Evolutionary conservation across 2,888 invertebrate species (phyloP).

Genomic region (Oscheius sp.): DNA sequence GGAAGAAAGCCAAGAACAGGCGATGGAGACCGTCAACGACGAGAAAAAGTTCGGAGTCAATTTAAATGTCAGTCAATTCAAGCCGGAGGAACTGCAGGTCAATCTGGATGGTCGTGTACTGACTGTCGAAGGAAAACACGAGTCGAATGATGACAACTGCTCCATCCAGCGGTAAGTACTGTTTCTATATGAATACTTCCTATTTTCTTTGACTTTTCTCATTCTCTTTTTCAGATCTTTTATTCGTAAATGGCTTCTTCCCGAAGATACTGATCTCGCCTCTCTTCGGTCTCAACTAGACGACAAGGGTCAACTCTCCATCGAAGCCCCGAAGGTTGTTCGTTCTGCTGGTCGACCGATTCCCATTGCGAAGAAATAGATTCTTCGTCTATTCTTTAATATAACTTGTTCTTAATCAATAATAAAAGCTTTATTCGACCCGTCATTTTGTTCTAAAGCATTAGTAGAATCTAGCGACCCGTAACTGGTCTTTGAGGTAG

Average conservation of each 20-base stretch:
- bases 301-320: slow-evolving; percentile 34
- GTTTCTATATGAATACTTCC: no score
- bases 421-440: background rate
- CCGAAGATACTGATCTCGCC: slow-evolving; percentile 37
- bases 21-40: slow-evolving; percentile 30
- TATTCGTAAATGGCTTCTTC: slow-evolving; percentile 37
- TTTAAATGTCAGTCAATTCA: slow-evolving; percentile 39
- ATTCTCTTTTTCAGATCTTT: slow-evolving; percentile 32
- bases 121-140: slow-evolving; percentile 42
- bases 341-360: background rate
- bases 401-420: background rate
- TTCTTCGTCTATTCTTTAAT: slow-evolving; percentile 20
- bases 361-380: background rate
- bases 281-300: slow-evolving; percentile 29
- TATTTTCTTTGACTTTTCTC: no score
- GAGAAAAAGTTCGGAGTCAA: slow-evolving; percentile 37
- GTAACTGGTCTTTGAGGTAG: background rate
- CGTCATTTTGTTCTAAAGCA: background rate
- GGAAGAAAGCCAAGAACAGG: background rate
- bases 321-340: slow-evolving; percentile 35
- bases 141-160: slow-evolving; percentile 6
- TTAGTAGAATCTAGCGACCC: background rate
- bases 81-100: slow-evolving; percentile 48
- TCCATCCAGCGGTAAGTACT: background rate
- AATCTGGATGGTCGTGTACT: slow-evolving; percentile 40